These are phyloP conservation scores for Chrysopa pallens DNA, from an alignment of 1,140 invertebrate species.

Conservation along the genomic window DNA sequence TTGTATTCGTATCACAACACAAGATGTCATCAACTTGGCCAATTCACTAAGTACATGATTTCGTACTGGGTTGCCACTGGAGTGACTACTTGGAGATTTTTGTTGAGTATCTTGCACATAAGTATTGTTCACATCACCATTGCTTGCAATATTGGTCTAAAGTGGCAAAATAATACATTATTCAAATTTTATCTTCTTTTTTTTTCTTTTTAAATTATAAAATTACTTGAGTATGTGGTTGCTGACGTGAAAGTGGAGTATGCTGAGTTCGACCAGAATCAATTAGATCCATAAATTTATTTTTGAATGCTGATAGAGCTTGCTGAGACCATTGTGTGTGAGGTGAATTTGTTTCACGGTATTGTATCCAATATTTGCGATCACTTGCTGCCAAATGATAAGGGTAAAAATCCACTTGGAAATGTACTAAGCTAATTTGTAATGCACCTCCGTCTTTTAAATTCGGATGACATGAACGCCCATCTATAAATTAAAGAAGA, in stretches of 20 bases:
- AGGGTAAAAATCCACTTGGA: slow-evolving; percentile 92
- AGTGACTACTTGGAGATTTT: slow-evolving; percentile 16
- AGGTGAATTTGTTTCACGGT: slow-evolving; percentile 43
- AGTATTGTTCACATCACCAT: slow-evolving; percentile 4
- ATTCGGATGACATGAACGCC: slow-evolving; percentile 64
- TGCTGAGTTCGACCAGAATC: slow-evolving; percentile 38
- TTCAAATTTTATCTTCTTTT: too few species aligned
- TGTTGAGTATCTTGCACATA: slow-evolving; percentile 13
- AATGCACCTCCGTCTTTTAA: slow-evolving; percentile 82
- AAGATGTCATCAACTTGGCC: slow-evolving; percentile 80
- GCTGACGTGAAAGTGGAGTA: slow-evolving; percentile 31
- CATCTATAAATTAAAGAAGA: slow-evolving; percentile 49
- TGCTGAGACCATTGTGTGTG: slow-evolving; percentile 59
- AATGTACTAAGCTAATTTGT: slow-evolving; percentile 74
- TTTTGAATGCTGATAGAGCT: slow-evolving; percentile 46
- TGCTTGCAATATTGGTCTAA: not conserved
- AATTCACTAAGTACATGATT: slow-evolving; percentile 52
- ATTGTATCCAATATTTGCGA: slow-evolving; percentile 70
- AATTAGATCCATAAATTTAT: slow-evolving; percentile 40
- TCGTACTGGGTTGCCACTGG: slow-evolving; percentile 33
- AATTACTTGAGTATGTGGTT: slow-evolving; percentile 11
- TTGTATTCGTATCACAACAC: slow-evolving; percentile 72
- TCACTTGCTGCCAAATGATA: slow-evolving; percentile 81
- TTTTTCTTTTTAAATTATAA: not conserved
- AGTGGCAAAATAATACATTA: not conserved